Evolutionary conservation across 2,888 invertebrate species (phyloP), one percentile per base, ranked within the genome.

Genomic region (Aphrophora alni): DNA sequence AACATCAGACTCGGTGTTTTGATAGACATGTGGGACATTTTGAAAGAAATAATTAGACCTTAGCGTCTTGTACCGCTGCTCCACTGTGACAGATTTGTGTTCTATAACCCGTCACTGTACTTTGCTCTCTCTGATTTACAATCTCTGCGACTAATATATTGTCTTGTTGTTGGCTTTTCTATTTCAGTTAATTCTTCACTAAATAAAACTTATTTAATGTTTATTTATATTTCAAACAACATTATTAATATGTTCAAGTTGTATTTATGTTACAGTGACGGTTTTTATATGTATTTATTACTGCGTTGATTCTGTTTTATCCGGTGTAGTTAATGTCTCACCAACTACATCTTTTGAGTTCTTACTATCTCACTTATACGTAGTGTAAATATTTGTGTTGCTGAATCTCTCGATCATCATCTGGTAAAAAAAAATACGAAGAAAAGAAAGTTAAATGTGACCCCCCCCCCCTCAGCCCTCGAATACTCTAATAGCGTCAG

Each of bases 21-120:
- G 59, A 59, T 59, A 59, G 59, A 59, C 59, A 59, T 59, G 59
- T 59, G 59, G 59, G 59, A 21, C 59, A 59, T 21, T 59, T 59
- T 59, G 59, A 59, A 59, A 59, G 59, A 59, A 59, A 59, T 59
- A 59, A 59, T 59, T 59, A 59, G 59, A 21, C 10, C 59, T n/a
- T 59, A n/a, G 59, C n/a, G 21, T 21, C 59, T 59, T 59, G 59
- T 59, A 59, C 59, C 59, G 59, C 21, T 21, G 59, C 21, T 59
- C 21, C 2, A 8, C 2, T 21, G 1, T 59, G 59, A 59, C 59
- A 59, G 59, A 59, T 59, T 59, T 59, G 44, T 44, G 44, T 44
- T 44, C 44, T 44, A 17, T 2, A 44, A 59, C 21, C n/a, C 14
- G 59, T 59, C 59, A n/a, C 59, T n/a, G 10, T 21, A 21, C 59